Evolutionary conservation across 2,888 invertebrate species (phyloP).

Genomic region (Halictus ligatus): DNA sequence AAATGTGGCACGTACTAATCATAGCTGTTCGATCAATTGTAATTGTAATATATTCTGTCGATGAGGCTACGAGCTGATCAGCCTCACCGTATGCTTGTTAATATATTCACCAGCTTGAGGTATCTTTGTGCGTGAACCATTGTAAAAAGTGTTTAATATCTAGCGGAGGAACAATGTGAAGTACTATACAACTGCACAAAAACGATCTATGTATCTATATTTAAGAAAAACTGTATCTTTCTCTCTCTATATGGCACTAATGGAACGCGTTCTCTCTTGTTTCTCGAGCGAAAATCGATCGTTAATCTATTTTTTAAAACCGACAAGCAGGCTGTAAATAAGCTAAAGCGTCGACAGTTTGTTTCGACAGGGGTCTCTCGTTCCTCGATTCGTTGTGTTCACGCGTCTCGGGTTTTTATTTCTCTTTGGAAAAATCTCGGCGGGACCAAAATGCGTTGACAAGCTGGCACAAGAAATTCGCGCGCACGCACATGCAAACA

Average conservation of each 20-base stretch:
- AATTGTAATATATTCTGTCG: conserved; percentile 6
- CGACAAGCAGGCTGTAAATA: conserved; percentile 20
- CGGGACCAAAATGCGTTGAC: conserved; percentile 43
- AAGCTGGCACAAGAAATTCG: conserved; percentile 23
- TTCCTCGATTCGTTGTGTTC: conserved; percentile 8
- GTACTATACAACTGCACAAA: conserved; percentile 23
- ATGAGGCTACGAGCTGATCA: background rate
- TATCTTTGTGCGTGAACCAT: background rate
- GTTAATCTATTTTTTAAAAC: conserved; percentile 16
- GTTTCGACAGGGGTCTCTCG: background rate
- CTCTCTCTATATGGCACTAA: conserved; percentile 39
- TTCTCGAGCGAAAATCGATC: background rate
- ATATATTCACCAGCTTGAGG: conserved; percentile 23
- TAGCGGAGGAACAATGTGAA: conserved; percentile 21
- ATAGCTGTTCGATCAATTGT: background rate
- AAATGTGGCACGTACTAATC: background rate
- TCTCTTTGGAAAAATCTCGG: background rate
- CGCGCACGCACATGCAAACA: background rate
- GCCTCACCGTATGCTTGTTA: background rate
- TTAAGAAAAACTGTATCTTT: background rate
- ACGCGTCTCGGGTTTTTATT: conserved; percentile 1
- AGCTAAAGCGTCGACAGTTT: background rate
- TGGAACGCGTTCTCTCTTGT: conserved; percentile 12
- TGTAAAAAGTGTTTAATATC: conserved; percentile 24
- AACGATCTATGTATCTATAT: background rate